Evolutionary conservation across 2,797 vertebrate genomes (phyloP).

Genomic region (Epinephelus awoara): DNA sequence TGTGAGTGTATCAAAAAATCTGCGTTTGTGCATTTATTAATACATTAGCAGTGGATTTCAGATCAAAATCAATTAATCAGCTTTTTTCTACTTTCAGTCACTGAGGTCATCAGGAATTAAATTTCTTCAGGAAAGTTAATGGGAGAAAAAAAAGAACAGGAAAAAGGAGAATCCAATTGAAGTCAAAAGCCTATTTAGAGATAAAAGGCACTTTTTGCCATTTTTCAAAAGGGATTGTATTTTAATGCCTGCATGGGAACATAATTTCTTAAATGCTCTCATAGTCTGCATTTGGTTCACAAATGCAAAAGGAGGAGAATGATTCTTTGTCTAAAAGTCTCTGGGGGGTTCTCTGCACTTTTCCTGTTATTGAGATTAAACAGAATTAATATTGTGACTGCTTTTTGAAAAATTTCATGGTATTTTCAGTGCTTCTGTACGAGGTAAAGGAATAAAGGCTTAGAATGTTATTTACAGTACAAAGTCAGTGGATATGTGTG

Average conservation of each 20-base stretch:
- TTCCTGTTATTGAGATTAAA: slow-evolving; percentile 24
- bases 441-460: slow-evolving; percentile 8
- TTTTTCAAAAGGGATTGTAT: slow-evolving; percentile 62
- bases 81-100: slow-evolving; percentile 37
- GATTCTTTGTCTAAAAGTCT: slow-evolving; percentile 39
- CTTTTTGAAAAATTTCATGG: not conserved
- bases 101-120: slow-evolving; percentile 49
- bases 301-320: slow-evolving; percentile 42
- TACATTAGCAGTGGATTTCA: slow-evolving; percentile 19
- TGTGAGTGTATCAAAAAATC: not conserved
- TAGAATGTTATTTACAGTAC: not conserved
- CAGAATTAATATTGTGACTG: slow-evolving; percentile 19
- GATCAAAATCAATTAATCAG: slow-evolving; percentile 40
- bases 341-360: slow-evolving; percentile 24
- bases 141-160: slow-evolving; percentile 11
- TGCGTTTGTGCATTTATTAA: slow-evolving; percentile 21
- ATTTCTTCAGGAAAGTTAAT: slow-evolving; percentile 47
- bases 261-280: slow-evolving; percentile 55
- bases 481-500: not conserved
- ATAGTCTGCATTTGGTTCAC: slow-evolving; percentile 42
- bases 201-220: slow-evolving; percentile 58
- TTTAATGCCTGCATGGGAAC: slow-evolving; percentile 58
- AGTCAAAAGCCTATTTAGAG: slow-evolving; percentile 64
- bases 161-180: slow-evolving; percentile 50
- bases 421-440: slow-evolving; percentile 1